Percentiles rank a stretch among this genome's conserved stretches.
phyloP scores from a whole-genome alignment of 1,140 invertebrate species.

The Drosophila erecta region DNA sequence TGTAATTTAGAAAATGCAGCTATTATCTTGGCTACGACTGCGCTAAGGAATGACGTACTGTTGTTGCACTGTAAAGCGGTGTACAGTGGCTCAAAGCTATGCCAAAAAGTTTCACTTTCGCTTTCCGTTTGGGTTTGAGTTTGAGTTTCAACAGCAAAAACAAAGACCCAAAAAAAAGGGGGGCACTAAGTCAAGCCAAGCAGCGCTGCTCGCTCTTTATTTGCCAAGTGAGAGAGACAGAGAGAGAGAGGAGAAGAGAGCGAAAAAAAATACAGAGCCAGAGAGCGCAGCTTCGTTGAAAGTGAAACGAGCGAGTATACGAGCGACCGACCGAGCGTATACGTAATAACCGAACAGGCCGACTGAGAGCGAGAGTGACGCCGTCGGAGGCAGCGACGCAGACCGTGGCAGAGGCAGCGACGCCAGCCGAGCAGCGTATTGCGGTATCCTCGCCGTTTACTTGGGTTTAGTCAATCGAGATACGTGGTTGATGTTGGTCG shows the following conservation, averaged over 20 bases:
- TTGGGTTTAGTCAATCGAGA: slow-evolving; percentile 85
- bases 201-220: slow-evolving; percentile 41
- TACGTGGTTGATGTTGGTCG: slow-evolving; percentile 85
- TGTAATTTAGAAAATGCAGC: too few relatives aligned
- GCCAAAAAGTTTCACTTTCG: slow-evolving; percentile 82
- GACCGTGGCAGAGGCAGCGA: slow-evolving; percentile 19
- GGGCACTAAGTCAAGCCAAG: slow-evolving; percentile 74
- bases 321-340: slow-evolving; percentile 51
- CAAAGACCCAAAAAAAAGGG: slow-evolving; percentile 58
- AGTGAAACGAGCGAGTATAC: slow-evolving; percentile 58
- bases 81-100: slow-evolving; percentile 68
- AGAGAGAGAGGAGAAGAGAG: not conserved
- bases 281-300: slow-evolving; percentile 47
- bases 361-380: slow-evolving; percentile 72
- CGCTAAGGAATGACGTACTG: slow-evolving; percentile 49
- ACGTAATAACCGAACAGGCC: slow-evolving; percentile 65
- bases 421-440: slow-evolving; percentile 66
- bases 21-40: not conserved
- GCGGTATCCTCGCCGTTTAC: slow-evolving; percentile 84
- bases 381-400: slow-evolving; percentile 8
- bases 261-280: not conserved
- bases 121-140: slow-evolving; percentile 61
- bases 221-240: slow-evolving; percentile 30
- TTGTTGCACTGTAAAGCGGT: slow-evolving; percentile 38
- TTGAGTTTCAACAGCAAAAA: slow-evolving; percentile 67